These are phyloP conservation scores for Drosophila sproati DNA, from an alignment of 1,140 invertebrate genomes.

Conservation along the genomic window DNA sequence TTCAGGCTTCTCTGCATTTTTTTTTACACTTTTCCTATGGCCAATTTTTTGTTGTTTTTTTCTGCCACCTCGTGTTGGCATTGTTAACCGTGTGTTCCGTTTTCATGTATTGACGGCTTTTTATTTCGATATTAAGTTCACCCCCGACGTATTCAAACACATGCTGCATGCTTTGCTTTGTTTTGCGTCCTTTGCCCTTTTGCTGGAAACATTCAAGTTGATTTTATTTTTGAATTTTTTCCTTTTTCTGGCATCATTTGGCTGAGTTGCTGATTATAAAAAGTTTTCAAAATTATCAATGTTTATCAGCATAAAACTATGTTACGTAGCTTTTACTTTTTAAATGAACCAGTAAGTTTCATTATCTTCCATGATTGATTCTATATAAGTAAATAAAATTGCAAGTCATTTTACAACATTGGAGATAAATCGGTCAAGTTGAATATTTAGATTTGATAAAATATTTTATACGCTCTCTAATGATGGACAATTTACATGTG, in stretches of 20 bases:
- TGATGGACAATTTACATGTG: too few species aligned
- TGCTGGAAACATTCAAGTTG: slow-evolving; percentile 3
- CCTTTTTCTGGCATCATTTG: slow-evolving; percentile 46
- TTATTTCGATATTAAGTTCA: slow-evolving; percentile 52
- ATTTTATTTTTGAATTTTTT: slow-evolving; percentile 5
- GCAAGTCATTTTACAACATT: too few species aligned
- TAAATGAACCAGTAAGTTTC: too few species aligned
- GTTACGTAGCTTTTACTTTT: too few species aligned
- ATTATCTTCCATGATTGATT: too few species aligned
- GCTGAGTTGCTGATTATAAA: slow-evolving; percentile 43
- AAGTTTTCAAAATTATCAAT: slow-evolving; percentile 15
- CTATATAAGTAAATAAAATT: too few species aligned
- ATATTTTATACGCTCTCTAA: too few species aligned
- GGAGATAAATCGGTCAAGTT: too few species aligned
- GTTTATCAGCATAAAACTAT: background rate
- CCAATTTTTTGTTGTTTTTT: slow-evolving; percentile 25
- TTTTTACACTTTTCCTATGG: slow-evolving; percentile 32
- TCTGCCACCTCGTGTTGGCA: slow-evolving; percentile 18
- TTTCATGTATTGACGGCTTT: slow-evolving; percentile 56
- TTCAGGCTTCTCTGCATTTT: background rate
- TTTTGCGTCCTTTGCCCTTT: slow-evolving; percentile 17
- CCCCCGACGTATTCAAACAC: slow-evolving; percentile 14
- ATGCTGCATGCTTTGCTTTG: slow-evolving; percentile 13
- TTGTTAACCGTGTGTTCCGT: slow-evolving; percentile 22
- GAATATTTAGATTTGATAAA: too few species aligned